Evolutionary conservation across 1,140 invertebrate species (phyloP).

Genomic region (Lasioglossum baleicum): DNA sequence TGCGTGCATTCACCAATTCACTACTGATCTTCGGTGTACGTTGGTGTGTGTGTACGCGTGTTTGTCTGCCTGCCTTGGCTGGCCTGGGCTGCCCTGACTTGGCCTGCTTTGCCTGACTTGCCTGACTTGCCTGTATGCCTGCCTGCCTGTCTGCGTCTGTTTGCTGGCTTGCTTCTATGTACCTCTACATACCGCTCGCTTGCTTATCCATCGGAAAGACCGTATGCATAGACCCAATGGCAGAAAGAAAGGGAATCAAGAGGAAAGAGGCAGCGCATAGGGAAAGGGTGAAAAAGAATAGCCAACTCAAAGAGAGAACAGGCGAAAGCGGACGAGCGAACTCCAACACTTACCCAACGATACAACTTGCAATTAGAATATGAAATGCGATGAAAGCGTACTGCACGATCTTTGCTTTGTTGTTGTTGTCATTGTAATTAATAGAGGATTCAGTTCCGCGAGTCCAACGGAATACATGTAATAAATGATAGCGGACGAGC

Average conservation of each 20-base stretch:
- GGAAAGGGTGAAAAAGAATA: slow-evolving; percentile 39
- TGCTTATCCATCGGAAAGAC: slow-evolving; percentile 41
- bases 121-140: background rate
- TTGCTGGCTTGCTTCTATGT: background rate
- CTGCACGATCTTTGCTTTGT: background rate
- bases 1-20: slow-evolving; percentile 59
- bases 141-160: background rate
- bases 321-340: slow-evolving; percentile 33
- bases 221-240: slow-evolving; percentile 10
- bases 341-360: slow-evolving; percentile 15
- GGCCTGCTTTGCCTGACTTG: too few relatives aligned
- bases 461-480: background rate
- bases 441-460: background rate
- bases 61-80: background rate
- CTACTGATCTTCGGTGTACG: slow-evolving; percentile 36
- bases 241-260: slow-evolving; percentile 32
- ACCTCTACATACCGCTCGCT: slow-evolving; percentile 7
- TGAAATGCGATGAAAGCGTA: background rate
- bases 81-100: background rate
- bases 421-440: too few relatives aligned
- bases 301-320: slow-evolving; percentile 1
- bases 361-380: background rate
- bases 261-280: slow-evolving; percentile 26
- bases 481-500: too few relatives aligned
- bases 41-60: slow-evolving; percentile 1